Conservation (phyloP, 2,113 vertebrate species). For the Nibea albiflora region DNA sequence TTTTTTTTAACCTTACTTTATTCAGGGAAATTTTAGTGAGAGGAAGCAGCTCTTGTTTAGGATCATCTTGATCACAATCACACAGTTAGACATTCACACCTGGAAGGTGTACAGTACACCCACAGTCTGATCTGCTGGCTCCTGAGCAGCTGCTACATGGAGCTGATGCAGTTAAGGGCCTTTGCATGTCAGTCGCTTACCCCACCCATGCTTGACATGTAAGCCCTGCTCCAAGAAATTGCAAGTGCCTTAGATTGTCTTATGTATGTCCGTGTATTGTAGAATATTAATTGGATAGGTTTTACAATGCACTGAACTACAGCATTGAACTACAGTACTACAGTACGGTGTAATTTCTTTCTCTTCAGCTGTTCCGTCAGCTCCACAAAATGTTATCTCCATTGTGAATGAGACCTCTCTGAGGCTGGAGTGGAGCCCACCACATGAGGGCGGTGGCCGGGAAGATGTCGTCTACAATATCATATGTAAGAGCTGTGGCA, state of each 20-base stretch:
- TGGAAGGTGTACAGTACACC: no score
- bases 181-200: no score
- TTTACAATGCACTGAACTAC: no score
- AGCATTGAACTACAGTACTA: neutral
- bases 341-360: no score
- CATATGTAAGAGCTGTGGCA: slow-evolving; percentile 96
- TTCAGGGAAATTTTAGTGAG: no score
- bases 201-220: neutral
- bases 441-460: slow-evolving; percentile 88
- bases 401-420: slow-evolving; percentile 96
- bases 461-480: slow-evolving; percentile 97
- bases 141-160: no score
- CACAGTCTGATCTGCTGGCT: no score
- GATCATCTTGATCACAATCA: no score
- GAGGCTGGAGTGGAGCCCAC: slow-evolving; percentile 91
- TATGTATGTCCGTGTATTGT: neutral
- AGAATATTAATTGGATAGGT: neutral
- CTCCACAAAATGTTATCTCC: slow-evolving; percentile 92
- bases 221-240: neutral
- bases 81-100: no score
- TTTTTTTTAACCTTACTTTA: no score
- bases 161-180: no score
- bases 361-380: slow-evolving; percentile 89
- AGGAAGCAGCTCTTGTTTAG: no score
- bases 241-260: neutral